Percentiles rank a stretch among this genome's conserved stretches.
These are phyloP conservation scores for Elymnias hypermnestra DNA, from an alignment of 1,140 invertebrate species.

Conservation along the genomic window DNA sequence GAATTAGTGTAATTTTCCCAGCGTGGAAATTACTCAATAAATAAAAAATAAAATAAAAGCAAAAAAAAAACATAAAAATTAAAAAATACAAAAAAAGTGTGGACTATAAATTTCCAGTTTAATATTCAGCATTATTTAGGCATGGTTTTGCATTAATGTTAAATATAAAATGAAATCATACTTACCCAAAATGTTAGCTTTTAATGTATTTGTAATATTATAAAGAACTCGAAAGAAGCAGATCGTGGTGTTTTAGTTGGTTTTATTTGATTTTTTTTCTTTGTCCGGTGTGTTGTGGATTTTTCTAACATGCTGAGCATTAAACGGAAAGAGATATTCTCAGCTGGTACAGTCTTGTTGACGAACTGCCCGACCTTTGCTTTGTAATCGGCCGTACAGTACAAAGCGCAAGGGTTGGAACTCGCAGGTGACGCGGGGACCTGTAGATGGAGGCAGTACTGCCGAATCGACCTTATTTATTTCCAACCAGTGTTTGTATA, in stretches of 20 bases:
- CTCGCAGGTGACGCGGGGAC: conserved; percentile 33
- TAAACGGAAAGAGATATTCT: conserved; percentile 73
- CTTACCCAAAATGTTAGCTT: conserved; percentile 67
- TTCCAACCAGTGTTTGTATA: conserved; percentile 50
- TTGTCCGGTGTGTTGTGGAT: conserved; percentile 49
- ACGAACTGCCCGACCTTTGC: conserved; percentile 68
- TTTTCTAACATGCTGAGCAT: conserved; percentile 71
- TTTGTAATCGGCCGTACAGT: conserved; percentile 54
- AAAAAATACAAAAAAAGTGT: conserved; percentile 59
- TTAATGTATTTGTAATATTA: conserved; percentile 59
- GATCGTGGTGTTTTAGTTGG: conserved; percentile 41
- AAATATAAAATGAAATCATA: conserved; percentile 63
- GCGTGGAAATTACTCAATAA: conserved; percentile 76
- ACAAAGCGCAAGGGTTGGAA: conserved; percentile 66
- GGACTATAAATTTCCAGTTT: conserved; percentile 69
- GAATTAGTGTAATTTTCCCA: conserved; percentile 90
- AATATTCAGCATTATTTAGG: conserved; percentile 75
- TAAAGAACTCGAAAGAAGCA: conserved; percentile 43
- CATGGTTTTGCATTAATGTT: conserved; percentile 69
- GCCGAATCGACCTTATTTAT: conserved; percentile 43
- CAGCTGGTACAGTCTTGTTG: conserved; percentile 68
- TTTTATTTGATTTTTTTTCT: conserved; percentile 31
- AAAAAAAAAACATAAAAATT: conserved; percentile 46
- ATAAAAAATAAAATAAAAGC: conserved; percentile 52
- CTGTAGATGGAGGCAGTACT: conserved; percentile 41